Percentiles rank a stretch among this genome's conserved stretches.
phyloP scores from a whole-genome alignment of 1,140 invertebrate genomes.

The Rhopalosiphum padi region DNA sequence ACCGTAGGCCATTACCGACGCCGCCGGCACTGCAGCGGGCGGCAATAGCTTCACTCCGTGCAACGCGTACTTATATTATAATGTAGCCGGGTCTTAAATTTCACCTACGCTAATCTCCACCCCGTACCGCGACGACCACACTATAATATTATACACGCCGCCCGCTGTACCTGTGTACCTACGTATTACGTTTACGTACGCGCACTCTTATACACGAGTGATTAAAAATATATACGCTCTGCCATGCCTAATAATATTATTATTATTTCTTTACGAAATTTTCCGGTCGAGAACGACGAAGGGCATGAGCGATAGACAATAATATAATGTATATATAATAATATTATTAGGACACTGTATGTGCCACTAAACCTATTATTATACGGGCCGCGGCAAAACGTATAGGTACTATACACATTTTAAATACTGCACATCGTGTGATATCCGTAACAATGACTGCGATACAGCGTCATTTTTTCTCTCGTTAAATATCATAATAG shows the following conservation, averaged over 20 bases:
- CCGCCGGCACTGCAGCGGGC: background rate
- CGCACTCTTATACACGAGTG: too few relatives aligned
- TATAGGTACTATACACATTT: too few relatives aligned
- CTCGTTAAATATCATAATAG: slow-evolving; percentile 1
- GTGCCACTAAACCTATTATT: too few relatives aligned
- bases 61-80: background rate
- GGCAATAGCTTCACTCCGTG: background rate
- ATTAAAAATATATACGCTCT: background rate
- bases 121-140: background rate
- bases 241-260: too few relatives aligned
- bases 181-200: background rate
- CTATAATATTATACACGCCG: background rate
- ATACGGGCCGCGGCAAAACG: too few relatives aligned
- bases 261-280: too few relatives aligned
- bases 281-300: too few relatives aligned
- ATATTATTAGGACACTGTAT: too few relatives aligned
- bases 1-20: slow-evolving; percentile 4
- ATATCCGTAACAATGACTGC: background rate
- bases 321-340: too few relatives aligned
- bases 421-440: too few relatives aligned
- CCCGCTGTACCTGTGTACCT: background rate
- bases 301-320: too few relatives aligned
- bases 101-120: background rate
- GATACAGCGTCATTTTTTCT: background rate
- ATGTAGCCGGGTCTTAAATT: background rate